Base-by-base conservation (phyloP, 2,797 vertebrate species). In the Pipistrellus nathusii region DNA sequence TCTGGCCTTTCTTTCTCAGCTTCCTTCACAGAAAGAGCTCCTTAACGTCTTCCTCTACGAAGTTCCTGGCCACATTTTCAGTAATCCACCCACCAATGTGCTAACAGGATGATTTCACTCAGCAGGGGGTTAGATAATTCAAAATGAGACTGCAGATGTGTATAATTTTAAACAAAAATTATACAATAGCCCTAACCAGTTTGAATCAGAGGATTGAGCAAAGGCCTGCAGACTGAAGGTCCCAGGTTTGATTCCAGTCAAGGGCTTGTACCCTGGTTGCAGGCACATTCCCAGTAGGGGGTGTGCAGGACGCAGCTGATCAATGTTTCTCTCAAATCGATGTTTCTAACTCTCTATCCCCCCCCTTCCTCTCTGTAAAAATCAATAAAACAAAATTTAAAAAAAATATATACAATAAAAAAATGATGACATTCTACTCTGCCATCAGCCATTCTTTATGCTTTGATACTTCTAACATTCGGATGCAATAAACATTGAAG, bases 391-490 rank as follows among this genome's bases (percentile, higher is more conserved):
- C 7, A 38, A 5, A 38, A 38, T 38, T 38, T 38, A 5, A 5
- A 38, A 38, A 38, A 38, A 38, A 38, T 5, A 27, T 77, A 83
- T 53, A 69, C 3, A 76, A 35, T 68, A 75, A 55, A 25, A 80
- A 23, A 81, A 69, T 15, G 59, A 27, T 44, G 48, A 85, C 11
- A 51, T 8, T 27, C 41, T 23, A 81, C 30, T 57, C 11, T 78
- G 87, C 55, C 68, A 72, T 48, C 12, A 35, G 30, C 9, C 68
- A 68, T 44, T 77, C 73, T 89, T 71, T 85, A 66, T 78, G 21
- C 73, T 86, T 69, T 72, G 92, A 51, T 17, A 48, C 27, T 57
- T 91, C 78, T 75, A 59, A 82, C 48, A 82, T 77, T 48, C 30
- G 27, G 35, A 35, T 77, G 5, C 17, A 85, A 51, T 86, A 41